Base-by-base conservation (phyloP, 2,888 invertebrate genomes). In the Aleiodes testaceus region DNA sequence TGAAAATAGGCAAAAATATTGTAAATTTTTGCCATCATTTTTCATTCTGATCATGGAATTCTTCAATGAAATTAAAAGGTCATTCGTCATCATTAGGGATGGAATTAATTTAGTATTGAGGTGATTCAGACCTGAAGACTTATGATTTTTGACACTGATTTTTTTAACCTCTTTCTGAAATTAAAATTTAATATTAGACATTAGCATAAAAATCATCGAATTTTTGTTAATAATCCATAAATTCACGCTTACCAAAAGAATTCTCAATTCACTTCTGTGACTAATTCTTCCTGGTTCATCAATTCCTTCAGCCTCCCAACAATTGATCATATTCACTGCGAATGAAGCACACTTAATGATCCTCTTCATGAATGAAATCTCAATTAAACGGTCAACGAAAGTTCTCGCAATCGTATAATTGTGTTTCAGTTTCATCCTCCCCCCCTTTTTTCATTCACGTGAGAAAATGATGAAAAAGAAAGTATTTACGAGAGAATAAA, bases 361-460 rank as follows among this genome's bases (percentile, higher is more conserved):
- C 59, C 36, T 59, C 20, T 42, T 4, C 42, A 18, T 16, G 5
- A 14, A 18, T 6, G 16, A 26, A 59, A 59, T 59, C 42, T 59
- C 30, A 14, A 59, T 30, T 30, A 14, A 49, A n/a, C 49, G 49
- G 49, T 49, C 3, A n/a, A n/a, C 49, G 36, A 36, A 36, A 59
- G 11, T 59, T 59, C n/a, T 42, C 59, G 7, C 16, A 18, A 42
- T 59, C 59, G 9, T 36, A 18, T 42, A 59, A 42, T 59, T 36
- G 26, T 59, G 9, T 18, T 36, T 59, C 18, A 16, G 16, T n/a
- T n/a, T n/a, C n/a, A n/a, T n/a, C n/a, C 42, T 36, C 14, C 2
- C 55, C 55, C 30, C 16, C 14, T 30, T 26, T 26, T 26, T 26
- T 2, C 5, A 16, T 59, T 42, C 36, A 20, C 16, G n/a, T 6